A percentile compares a stretch with the other conserved stretches of the same genome.
These are phyloP conservation scores for Drosophila macrothrix DNA, from an alignment of 2,888 invertebrate genomes.

Conservation along the genomic window DNA sequence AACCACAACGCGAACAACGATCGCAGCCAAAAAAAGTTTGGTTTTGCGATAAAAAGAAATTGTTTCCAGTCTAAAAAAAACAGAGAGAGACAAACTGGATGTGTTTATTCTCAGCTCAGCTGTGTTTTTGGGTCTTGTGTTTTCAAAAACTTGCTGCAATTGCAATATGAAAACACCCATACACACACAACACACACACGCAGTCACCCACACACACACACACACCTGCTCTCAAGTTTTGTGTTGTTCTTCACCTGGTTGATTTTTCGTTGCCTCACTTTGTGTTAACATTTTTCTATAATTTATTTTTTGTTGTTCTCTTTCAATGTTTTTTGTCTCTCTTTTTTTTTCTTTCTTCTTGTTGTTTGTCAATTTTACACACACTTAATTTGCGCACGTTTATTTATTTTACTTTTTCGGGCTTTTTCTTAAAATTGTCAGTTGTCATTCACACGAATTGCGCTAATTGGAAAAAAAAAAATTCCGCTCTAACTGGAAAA, in stretches of 20 bases:
- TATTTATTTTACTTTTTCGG: slow-evolving; percentile 44
- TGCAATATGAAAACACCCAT: slow-evolving; percentile 31
- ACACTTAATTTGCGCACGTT: slow-evolving; percentile 74
- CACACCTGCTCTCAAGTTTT: slow-evolving; percentile 17
- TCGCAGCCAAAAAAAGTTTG: slow-evolving; percentile 82
- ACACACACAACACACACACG: slow-evolving; percentile 16
- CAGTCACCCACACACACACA: slow-evolving; percentile 8
- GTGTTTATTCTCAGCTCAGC: slow-evolving; percentile 19
- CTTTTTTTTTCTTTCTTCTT: slow-evolving; percentile 37
- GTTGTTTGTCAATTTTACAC: slow-evolving; percentile 58
- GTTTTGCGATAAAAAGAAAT: slow-evolving; percentile 84
- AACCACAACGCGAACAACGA: slow-evolving; percentile 34
- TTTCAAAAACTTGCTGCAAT: slow-evolving; percentile 36
- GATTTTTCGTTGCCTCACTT: slow-evolving; percentile 37
- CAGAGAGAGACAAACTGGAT: slow-evolving; percentile 8
- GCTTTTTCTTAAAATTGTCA: slow-evolving; percentile 39
- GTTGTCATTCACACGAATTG: slow-evolving; percentile 48
- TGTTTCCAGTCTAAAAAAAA: slow-evolving; percentile 74
- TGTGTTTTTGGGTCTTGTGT: slow-evolving; percentile 32
- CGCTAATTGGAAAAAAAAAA: slow-evolving; percentile 36
- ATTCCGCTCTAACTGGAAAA: slow-evolving; percentile 30
- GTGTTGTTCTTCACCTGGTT: slow-evolving; percentile 56
- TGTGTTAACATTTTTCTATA: slow-evolving; percentile 49
- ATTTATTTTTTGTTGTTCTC: slow-evolving; percentile 18
- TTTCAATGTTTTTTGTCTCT: slow-evolving; percentile 33